Base-by-base conservation (phyloP, 92 coral and sea anemone species). In the Epizoanthus rinbou region DNA sequence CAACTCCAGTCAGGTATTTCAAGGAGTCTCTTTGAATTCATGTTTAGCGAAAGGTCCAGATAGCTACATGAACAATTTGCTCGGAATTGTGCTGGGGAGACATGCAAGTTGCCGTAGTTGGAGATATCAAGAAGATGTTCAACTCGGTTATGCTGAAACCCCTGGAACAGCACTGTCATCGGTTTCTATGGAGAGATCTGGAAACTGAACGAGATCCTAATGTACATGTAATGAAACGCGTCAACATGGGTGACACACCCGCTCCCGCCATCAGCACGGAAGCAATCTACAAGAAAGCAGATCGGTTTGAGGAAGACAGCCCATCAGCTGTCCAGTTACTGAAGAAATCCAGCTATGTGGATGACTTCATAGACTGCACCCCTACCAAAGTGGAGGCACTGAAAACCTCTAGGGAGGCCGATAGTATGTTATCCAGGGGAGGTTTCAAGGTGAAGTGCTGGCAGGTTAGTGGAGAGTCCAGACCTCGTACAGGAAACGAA, bases 61-160 rank as follows among this genome's bases (percentile, higher is more conserved):
- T 62, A n/a, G 80, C 33, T 90, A 87, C 84, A 79, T 90, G 89
- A 85, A 90, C 89, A 85, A 90, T 56, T 67, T 87, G 50, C 64
- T 86, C 3, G 93, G 90, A 37, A 66, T 86, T 90, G 15, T 86
- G 90, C 45, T 90, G 90, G 90, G 83, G 93, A 18, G 93, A 90
- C 53, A 88, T 73, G 19, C 84, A 73, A 21, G 86, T 87, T 6
- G 88, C 92, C 8, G 28, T 89, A 0, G 85, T 81, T 3, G 90
- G 90, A 19, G 84, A 87, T 64, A 82, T 87, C 33, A 50, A 63
- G 11, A 88, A 58, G 62, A 87, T 86, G 93, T 86, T 83, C 79
- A 56, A 90, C 69, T 75, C 90, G 1, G 59, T 83, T 39, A 74
- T 69, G 56, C 63, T 87, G 65, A 84, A 83, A 86, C 69, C 53